These are phyloP conservation scores for Protodeltote pygarga DNA, from an alignment of 2,888 invertebrate genomes.

Conservation along the genomic window DNA sequence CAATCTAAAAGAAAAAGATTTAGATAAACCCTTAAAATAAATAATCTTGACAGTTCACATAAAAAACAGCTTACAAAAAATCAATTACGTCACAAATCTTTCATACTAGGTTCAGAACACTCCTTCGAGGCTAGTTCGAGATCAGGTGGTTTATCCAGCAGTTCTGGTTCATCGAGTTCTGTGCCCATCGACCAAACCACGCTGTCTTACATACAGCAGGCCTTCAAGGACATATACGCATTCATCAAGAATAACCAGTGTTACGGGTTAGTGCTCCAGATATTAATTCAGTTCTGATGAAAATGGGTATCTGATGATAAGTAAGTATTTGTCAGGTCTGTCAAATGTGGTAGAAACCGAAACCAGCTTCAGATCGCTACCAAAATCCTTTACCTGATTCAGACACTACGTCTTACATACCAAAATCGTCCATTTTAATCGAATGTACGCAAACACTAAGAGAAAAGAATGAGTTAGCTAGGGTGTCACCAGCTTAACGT, in stretches of 20 bases:
- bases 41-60: neutral
- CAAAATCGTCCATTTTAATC: no score
- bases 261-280: constrained; percentile 63
- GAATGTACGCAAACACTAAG: no score
- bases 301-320: no score
- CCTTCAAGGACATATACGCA: constrained; percentile 79
- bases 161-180: constrained; percentile 74
- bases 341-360: neutral
- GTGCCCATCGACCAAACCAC: constrained; percentile 82
- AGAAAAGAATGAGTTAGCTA: no score
- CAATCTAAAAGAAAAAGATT: no score
- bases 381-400: no score
- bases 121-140: constrained; percentile 73
- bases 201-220: constrained; percentile 80
- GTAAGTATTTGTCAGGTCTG: no score
- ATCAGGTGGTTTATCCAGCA: constrained; percentile 70
- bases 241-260: constrained; percentile 83
- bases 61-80: neutral
- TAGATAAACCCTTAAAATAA: no score
- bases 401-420: no score
- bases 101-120: constrained; percentile 72
- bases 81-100: neutral
- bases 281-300: no score
- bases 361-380: no score
- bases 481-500: no score